Conservation (phyloP, 92 coral and sea anemone genomes). For the Nematostella vectensis region DNA sequence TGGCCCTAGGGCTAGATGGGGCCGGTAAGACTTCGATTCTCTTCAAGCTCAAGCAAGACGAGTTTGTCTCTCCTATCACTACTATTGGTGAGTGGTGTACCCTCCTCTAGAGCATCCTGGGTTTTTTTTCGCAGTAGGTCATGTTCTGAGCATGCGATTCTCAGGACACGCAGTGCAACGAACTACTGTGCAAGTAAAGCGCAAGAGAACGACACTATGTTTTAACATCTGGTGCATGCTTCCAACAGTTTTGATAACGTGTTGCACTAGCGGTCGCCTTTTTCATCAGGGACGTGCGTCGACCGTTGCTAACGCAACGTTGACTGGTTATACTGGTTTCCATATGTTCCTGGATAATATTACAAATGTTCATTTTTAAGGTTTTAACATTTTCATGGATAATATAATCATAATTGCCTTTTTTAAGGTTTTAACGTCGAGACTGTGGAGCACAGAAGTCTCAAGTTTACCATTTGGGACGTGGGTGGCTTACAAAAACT, state of each 20-base stretch:
- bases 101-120: neutral
- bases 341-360: too few relatives aligned
- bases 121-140: neutral
- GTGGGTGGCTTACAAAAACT: slow-evolving; percentile 97
- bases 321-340: too few relatives aligned
- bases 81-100: slow-evolving; percentile 67
- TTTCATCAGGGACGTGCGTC: too few relatives aligned
- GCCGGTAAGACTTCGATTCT: slow-evolving; percentile 98
- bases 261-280: too few relatives aligned
- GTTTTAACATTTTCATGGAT: too few relatives aligned
- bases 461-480: slow-evolving; percentile 98
- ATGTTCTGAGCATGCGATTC: neutral
- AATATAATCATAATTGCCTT: too few relatives aligned
- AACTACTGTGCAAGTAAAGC: too few relatives aligned
- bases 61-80: slow-evolving; percentile 89
- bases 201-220: too few relatives aligned
- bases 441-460: slow-evolving; percentile 93
- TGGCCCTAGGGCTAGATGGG: slow-evolving; percentile 94
- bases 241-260: too few relatives aligned
- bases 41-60: slow-evolving; percentile 96
- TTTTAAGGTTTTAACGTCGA: slow-evolving; percentile 90
- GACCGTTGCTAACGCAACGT: too few relatives aligned
- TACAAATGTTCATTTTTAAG: too few relatives aligned
- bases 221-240: too few relatives aligned
- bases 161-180: neutral